Evolutionary conservation across 1,140 invertebrate genomes (phyloP).

Genomic region (Pseudomyrmex dendroicus): DNA sequence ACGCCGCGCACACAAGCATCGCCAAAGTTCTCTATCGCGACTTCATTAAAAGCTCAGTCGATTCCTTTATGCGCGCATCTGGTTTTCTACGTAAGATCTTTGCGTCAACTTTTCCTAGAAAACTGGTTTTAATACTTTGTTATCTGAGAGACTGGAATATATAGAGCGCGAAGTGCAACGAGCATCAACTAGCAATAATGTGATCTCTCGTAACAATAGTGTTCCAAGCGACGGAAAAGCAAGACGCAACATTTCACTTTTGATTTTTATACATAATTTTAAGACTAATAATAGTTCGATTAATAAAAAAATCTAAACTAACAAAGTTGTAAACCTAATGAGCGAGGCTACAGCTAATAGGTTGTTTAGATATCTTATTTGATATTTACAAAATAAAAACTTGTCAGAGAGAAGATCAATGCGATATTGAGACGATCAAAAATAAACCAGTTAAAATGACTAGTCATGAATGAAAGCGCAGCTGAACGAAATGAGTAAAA

Average conservation of each 20-base stretch:
- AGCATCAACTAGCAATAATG: background rate
- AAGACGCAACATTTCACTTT: background rate
- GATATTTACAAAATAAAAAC: too few species aligned
- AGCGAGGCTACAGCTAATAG: too few species aligned
- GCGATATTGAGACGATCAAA: too few species aligned
- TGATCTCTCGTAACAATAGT: background rate
- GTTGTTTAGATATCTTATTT: too few species aligned
- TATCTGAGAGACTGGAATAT: background rate
- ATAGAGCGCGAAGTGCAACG: background rate
- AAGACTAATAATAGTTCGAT: too few species aligned
- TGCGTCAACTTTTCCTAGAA: background rate
- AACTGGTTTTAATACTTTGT: background rate
- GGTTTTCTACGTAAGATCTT: slow-evolving; percentile 22
- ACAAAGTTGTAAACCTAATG: too few species aligned
- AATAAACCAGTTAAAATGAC: too few species aligned
- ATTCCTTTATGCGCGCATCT: background rate
- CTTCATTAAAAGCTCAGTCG: slow-evolving; percentile 24
- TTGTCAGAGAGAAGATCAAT: too few species aligned
- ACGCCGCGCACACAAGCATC: slow-evolving; percentile 11
- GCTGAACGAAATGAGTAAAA: too few species aligned
- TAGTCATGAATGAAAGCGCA: too few species aligned
- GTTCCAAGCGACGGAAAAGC: background rate
- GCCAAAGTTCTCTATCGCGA: slow-evolving; percentile 36
- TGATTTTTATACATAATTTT: background rate
- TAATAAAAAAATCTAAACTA: too few species aligned